Evolutionary conservation across 2,888 invertebrate genomes (phyloP).

Genomic region (Drymonia ruficornis): DNA sequence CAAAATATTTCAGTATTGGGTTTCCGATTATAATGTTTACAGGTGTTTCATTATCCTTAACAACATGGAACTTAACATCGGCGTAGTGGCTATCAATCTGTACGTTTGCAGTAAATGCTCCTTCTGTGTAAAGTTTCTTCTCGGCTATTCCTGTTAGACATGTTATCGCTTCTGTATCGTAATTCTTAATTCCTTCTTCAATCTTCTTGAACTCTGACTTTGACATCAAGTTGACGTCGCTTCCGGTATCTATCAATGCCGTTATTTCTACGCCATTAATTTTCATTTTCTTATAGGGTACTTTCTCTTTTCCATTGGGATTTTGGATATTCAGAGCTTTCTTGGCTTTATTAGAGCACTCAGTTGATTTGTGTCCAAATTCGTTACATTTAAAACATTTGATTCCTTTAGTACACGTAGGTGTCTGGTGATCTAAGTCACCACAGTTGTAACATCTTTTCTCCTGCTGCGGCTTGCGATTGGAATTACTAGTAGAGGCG

Average conservation of each 20-base stretch:
- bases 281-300: slow-evolving; percentile 4
- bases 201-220: slow-evolving; percentile 11
- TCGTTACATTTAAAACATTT: slow-evolving; percentile 42
- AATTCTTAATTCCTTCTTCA: neutral
- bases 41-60: slow-evolving; percentile 22
- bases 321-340: slow-evolving; percentile 6
- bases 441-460: slow-evolving; percentile 34
- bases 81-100: slow-evolving; percentile 18
- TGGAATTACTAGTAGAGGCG: neutral
- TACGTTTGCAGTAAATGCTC: slow-evolving; percentile 17
- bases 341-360: slow-evolving; percentile 7
- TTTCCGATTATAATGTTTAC: slow-evolving; percentile 26
- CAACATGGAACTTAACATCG: slow-evolving; percentile 17
- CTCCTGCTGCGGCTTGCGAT: neutral
- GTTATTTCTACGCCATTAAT: neutral
- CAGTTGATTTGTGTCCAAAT: slow-evolving; percentile 6
- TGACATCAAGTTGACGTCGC: slow-evolving; percentile 26
- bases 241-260: slow-evolving; percentile 24
- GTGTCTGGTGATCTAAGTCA: slow-evolving; percentile 15
- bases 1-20: slow-evolving; percentile 25
- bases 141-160: slow-evolving; percentile 17
- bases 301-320: neutral
- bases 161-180: neutral
- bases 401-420: slow-evolving; percentile 31
- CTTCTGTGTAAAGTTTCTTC: slow-evolving; percentile 20